phyloP scores from a whole-genome alignment of 2,888 invertebrate species.

The Epiperipatus broadwayi region DNA sequence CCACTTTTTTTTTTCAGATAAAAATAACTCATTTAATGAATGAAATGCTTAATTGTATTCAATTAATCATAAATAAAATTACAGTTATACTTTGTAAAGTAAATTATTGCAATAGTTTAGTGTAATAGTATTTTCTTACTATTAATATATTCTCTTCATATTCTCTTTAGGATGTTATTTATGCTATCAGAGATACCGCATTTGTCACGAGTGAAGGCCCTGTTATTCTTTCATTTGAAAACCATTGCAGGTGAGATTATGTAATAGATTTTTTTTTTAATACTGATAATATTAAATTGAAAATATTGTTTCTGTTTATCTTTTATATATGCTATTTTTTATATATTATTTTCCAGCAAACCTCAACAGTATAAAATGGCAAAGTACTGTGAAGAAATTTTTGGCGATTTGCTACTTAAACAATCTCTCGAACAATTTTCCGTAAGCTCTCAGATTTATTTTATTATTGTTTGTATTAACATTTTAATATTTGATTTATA shows the following conservation, averaged over 20 bases:
- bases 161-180: slow-evolving; percentile 58
- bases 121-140: too few relatives aligned
- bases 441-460: too few relatives aligned
- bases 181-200: slow-evolving; percentile 89
- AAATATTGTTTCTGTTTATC: not conserved
- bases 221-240: slow-evolving; percentile 93
- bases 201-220: slow-evolving; percentile 96
- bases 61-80: too few relatives aligned
- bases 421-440: slow-evolving; percentile 68
- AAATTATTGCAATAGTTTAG: too few relatives aligned
- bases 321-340: slow-evolving; percentile 7
- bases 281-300: not conserved
- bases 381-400: slow-evolving; percentile 95
- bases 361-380: slow-evolving; percentile 94
- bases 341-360: slow-evolving; percentile 26
- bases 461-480: not conserved
- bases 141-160: too few relatives aligned
- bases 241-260: slow-evolving; percentile 62
- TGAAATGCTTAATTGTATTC: too few relatives aligned
- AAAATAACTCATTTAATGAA: too few relatives aligned
- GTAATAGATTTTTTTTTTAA: not conserved
- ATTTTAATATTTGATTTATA: too few relatives aligned
- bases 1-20: too few relatives aligned
- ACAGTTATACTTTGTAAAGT: too few relatives aligned
- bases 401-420: slow-evolving; percentile 72